Conservation (phyloP, 2,888 invertebrate species). For the Brenthis ino region DNA sequence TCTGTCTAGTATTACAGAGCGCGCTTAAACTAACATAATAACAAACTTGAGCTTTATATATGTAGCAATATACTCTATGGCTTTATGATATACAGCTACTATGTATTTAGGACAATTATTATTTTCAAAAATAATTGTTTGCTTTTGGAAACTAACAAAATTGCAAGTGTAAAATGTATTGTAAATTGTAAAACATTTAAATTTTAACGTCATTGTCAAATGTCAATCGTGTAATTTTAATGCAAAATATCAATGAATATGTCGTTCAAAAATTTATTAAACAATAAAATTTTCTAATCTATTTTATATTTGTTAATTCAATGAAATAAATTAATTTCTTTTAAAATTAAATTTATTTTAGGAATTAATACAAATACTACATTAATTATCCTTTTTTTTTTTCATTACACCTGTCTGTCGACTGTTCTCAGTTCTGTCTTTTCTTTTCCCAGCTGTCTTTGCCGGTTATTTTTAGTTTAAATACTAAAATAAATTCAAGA, state of each 20-base stretch:
- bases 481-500: slow-evolving; percentile 80
- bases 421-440: slow-evolving; percentile 15
- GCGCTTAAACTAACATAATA: no score
- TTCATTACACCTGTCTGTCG: background rate
- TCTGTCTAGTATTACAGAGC: no score
- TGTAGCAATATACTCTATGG: no score
- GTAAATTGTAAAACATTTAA: no score
- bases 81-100: background rate
- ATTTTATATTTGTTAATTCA: background rate
- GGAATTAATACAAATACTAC: no score
- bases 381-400: background rate
- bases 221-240: background rate
- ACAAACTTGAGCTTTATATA: no score
- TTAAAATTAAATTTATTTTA: no score
- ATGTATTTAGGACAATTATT: background rate
- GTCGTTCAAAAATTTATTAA: background rate
- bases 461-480: slow-evolving; percentile 81
- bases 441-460: slow-evolving; percentile 72
- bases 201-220: background rate
- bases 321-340: no score
- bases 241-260: no score
- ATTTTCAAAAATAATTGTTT: no score
- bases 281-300: background rate
- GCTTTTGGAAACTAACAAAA: no score
- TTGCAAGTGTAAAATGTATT: no score